Percentiles rank a stretch among this genome's conserved stretches.
These are phyloP conservation scores for Microtus pennsylvanicus DNA, from an alignment of 2,113 vertebrate genomes.

Conservation along the genomic window DNA sequence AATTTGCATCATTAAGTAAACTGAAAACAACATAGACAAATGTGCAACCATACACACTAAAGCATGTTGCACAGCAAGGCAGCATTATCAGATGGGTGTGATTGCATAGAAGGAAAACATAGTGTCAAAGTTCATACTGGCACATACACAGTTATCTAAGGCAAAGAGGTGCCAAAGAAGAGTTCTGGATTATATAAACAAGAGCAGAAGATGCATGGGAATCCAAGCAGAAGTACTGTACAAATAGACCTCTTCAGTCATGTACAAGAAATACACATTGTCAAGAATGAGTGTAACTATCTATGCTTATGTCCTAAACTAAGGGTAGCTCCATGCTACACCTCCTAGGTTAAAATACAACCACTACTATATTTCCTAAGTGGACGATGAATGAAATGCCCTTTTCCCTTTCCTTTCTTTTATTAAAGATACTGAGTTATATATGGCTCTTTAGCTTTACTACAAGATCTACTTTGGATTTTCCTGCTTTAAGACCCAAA, in stretches of 20 bases:
- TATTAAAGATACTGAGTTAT: constrained; percentile 53
- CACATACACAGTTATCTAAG: constrained; percentile 72
- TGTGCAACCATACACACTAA: constrained; percentile 40
- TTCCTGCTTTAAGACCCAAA: constrained; percentile 76
- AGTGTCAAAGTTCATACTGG: constrained; percentile 67
- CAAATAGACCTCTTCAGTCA: constrained; percentile 63
- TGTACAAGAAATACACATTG: constrained; percentile 49
- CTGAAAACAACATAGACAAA: constrained; percentile 53
- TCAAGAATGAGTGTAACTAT: constrained; percentile 53
- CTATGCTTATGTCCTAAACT: constrained; percentile 51
- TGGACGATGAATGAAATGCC: constrained; percentile 50
- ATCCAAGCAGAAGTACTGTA: constrained; percentile 47
- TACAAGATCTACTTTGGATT: constrained; percentile 72
- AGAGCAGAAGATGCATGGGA: constrained; percentile 52
- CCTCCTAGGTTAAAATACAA: constrained; percentile 55
- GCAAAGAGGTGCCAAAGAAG: constrained; percentile 77
- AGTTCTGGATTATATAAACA: constrained; percentile 51
- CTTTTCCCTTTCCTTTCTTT: not conserved
- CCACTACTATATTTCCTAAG: constrained; percentile 55
- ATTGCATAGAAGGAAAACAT: constrained; percentile 73
- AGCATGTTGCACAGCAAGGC: constrained; percentile 64
- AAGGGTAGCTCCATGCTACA: constrained; percentile 60
- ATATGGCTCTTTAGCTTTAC: constrained; percentile 62
- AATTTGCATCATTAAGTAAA: constrained; percentile 61
- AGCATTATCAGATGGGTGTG: constrained; percentile 55